These are phyloP conservation scores for Flexamia atlantica DNA, from an alignment of 2,888 invertebrate species.

Conservation along the genomic window DNA sequence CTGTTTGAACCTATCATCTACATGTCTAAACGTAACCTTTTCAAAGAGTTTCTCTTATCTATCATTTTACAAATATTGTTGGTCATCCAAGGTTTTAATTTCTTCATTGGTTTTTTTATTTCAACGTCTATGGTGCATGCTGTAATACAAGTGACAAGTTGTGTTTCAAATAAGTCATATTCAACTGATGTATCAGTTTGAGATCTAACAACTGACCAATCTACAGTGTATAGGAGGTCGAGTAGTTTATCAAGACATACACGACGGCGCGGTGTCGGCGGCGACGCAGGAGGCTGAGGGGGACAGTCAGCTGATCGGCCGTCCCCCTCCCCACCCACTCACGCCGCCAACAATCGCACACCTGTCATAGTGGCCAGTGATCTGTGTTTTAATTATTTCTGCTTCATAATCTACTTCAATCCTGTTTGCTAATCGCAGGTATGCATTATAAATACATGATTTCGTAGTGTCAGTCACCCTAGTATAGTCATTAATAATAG, in stretches of 20 bases:
- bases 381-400: not conserved
- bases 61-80: not conserved
- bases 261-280: not conserved
- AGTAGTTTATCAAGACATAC: not conserved
- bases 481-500: not conserved
- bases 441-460: slow-evolving; percentile 11
- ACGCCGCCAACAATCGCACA: not conserved
- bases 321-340: not conserved
- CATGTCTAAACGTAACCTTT: not conserved
- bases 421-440: not conserved
- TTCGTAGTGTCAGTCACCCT: not conserved
- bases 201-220: not conserved
- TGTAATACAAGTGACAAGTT: not conserved
- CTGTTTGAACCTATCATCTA: not conserved
- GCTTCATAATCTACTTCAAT: slow-evolving; percentile 16
- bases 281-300: not conserved
- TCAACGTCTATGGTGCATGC: not conserved
- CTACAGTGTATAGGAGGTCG: not conserved
- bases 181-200: not conserved
- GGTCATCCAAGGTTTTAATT: slow-evolving; percentile 17
- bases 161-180: not conserved
- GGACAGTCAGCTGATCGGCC: slow-evolving; percentile 1
- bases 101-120: not conserved
- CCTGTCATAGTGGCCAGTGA: not conserved
- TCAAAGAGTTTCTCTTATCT: not conserved